Conservation (phyloP, 2,888 invertebrate genomes). For the Antheraea assamensis region DNA sequence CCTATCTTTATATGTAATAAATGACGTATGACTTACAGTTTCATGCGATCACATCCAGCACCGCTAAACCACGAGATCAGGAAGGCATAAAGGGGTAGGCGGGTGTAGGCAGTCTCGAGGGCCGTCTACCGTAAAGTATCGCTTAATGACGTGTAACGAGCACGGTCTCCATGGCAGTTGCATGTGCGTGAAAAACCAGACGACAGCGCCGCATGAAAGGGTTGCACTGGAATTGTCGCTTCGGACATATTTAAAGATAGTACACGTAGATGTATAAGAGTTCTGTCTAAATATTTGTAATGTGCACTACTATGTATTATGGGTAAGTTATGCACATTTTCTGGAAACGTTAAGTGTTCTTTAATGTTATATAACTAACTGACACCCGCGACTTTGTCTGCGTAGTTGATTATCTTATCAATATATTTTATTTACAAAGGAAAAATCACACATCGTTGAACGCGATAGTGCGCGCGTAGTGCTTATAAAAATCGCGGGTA, state of each 20-base stretch:
- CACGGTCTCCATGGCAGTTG: constrained; percentile 64
- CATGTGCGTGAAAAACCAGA: constrained; percentile 58
- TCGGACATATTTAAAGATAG: constrained; percentile 4
- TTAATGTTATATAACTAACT: too few relatives aligned
- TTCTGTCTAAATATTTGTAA: not conserved
- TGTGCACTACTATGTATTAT: not conserved
- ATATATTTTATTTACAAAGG: too few relatives aligned
- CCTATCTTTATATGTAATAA: not conserved
- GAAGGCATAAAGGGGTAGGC: constrained; percentile 49
- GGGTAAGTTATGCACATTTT: too few relatives aligned
- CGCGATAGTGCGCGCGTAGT: too few relatives aligned
- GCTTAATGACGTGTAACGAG: constrained; percentile 82
- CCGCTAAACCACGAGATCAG: constrained; percentile 39
- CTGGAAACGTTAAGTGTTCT: too few relatives aligned
- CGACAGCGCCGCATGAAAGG: constrained; percentile 34
- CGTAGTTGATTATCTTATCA: too few relatives aligned
- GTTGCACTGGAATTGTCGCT: constrained; percentile 22
- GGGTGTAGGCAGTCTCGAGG: constrained; percentile 76
- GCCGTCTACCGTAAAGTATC: constrained; percentile 82
- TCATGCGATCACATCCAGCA: constrained; percentile 46
- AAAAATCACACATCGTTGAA: too few relatives aligned
- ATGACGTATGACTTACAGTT: not conserved
- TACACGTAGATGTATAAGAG: constrained; percentile 4
- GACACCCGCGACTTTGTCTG: too few relatives aligned
- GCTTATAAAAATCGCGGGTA: too few relatives aligned